Evolutionary conservation across 2,113 vertebrate species (phyloP).

Genomic region (Dromiciops gliroides): DNA sequence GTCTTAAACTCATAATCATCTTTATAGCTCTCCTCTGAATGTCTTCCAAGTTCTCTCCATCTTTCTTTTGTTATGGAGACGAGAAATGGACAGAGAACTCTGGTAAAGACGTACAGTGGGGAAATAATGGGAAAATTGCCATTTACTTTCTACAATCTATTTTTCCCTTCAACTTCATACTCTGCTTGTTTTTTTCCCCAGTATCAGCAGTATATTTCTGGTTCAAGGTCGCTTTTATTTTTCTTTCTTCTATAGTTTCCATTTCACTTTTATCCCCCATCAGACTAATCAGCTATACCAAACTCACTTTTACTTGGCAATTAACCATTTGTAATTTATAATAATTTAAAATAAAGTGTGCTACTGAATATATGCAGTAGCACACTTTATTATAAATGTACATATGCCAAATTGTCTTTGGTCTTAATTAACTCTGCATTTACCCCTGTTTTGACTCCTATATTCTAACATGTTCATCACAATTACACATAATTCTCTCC

Average conservation of each 20-base stretch:
- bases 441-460: constrained; percentile 2
- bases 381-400: neutral
- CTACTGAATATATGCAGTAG: neutral
- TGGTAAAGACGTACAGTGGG: neutral
- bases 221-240: neutral
- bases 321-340: neutral
- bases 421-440: neutral
- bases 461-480: constrained; percentile 11
- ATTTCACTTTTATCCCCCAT: neutral
- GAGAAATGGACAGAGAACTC: neutral
- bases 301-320: neutral
- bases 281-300: neutral
- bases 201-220: neutral
- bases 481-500: constrained; percentile 8
- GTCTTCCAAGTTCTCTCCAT: neutral
- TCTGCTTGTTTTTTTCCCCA: neutral
- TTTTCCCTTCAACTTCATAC: neutral
- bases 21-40: constrained; percentile 2
- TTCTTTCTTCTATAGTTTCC: neutral
- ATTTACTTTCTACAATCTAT: neutral
- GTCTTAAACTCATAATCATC: neutral
- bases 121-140: neutral
- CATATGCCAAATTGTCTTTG: neutral
- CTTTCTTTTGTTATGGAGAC: neutral
- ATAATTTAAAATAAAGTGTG: neutral